phyloP scores from a whole-genome alignment of 2,888 invertebrate species.

The Andricus curvator region DNA sequence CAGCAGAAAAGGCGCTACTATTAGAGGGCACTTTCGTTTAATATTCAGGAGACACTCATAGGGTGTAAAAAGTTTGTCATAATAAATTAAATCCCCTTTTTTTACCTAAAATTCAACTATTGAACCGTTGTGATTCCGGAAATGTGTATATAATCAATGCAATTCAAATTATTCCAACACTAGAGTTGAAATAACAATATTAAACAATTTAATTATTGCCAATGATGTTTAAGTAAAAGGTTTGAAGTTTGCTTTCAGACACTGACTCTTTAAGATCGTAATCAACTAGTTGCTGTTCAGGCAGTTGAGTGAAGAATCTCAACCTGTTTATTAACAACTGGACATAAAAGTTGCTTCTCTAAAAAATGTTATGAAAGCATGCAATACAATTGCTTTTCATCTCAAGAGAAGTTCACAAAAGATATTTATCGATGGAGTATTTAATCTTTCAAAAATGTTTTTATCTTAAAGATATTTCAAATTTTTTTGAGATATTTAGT shows the following conservation, averaged over 20 bases:
- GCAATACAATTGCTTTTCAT: slow-evolving; percentile 44
- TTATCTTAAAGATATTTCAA: neutral
- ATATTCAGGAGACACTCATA: too few relatives aligned
- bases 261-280: slow-evolving; percentile 43
- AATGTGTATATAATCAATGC: too few relatives aligned
- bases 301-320: slow-evolving; percentile 59
- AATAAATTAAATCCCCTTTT: too few relatives aligned
- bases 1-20: too few relatives aligned
- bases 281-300: slow-evolving; percentile 65
- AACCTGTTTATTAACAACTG: slow-evolving; percentile 66
- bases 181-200: too few relatives aligned
- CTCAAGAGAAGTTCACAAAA: slow-evolving; percentile 48
- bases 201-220: slow-evolving; percentile 48
- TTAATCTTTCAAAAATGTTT: neutral
- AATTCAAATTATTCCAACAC: too few relatives aligned
- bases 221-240: slow-evolving; percentile 75
- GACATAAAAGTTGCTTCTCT: slow-evolving; percentile 60
- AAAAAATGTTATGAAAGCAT: slow-evolving; percentile 44
- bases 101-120: too few relatives aligned
- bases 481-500: neutral
- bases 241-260: slow-evolving; percentile 63
- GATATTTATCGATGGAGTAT: slow-evolving; percentile 20
- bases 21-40: too few relatives aligned
- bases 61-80: too few relatives aligned
- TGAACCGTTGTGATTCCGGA: too few relatives aligned